phyloP scores from a whole-genome alignment of 1,140 invertebrate genomes.

The Aporrectodea caliginosa region DNA sequence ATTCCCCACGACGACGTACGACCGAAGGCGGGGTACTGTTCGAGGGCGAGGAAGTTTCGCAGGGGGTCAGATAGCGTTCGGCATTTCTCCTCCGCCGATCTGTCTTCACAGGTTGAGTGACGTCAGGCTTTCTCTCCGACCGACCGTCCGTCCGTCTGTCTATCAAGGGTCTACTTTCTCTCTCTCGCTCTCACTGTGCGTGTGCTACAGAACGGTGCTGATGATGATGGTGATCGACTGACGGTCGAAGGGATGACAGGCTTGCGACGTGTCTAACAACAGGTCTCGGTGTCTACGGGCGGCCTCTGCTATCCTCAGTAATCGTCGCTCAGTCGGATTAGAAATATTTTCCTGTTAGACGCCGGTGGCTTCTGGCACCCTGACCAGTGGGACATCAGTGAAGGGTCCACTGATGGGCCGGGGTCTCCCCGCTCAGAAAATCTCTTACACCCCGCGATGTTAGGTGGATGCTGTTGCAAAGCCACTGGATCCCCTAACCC shows the following conservation, averaged over 20 bases:
- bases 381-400: too few relatives aligned
- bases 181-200: not conserved
- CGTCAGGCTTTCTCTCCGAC: not conserved
- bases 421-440: too few relatives aligned
- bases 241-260: not conserved
- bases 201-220: not conserved
- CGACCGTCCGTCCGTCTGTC: not conserved
- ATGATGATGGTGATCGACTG: not conserved
- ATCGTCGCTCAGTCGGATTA: not conserved
- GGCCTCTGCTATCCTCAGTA: not conserved
- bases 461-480: too few relatives aligned
- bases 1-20: too few relatives aligned
- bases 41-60: not conserved
- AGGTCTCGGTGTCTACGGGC: not conserved
- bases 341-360: not conserved
- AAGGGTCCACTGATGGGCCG: too few relatives aligned
- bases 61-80: not conserved
- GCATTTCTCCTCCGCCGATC: not conserved
- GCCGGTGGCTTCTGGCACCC: too few relatives aligned
- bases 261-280: slow-evolving; percentile 1
- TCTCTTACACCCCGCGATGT: too few relatives aligned
- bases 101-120: slow-evolving; percentile 2
- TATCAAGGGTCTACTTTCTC: not conserved
- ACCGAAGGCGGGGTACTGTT: too few relatives aligned
- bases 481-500: too few relatives aligned